A percentile compares a stretch with the other conserved stretches of the same genome.
phyloP scores from a whole-genome alignment of 2,113 vertebrate genomes.

The Sander vitreus region DNA sequence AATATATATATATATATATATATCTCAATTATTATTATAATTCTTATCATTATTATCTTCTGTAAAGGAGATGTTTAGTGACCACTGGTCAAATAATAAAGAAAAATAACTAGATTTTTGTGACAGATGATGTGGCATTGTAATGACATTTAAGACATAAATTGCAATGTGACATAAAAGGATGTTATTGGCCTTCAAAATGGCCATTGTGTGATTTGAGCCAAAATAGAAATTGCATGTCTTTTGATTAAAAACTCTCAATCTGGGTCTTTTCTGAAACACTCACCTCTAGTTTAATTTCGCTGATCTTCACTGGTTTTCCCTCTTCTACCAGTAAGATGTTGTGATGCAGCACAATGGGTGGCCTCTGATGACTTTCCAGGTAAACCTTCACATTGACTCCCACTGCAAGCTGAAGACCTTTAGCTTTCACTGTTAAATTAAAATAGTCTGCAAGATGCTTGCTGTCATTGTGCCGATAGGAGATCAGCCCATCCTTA shows the following conservation, averaged over 20 bases:
- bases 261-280: not conserved
- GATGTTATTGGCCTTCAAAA: not conserved
- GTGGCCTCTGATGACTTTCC: slow-evolving; percentile 86
- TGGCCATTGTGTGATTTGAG: not conserved
- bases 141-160: not conserved
- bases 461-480: slow-evolving; percentile 85
- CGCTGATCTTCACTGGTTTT: slow-evolving; percentile 88
- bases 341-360: slow-evolving; percentile 81
- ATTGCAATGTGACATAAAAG: not conserved
- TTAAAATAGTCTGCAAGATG: slow-evolving; percentile 87
- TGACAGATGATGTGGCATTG: not conserved
- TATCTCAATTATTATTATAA: not conserved
- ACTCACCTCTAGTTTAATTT: slow-evolving; percentile 87
- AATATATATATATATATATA: too few relatives aligned
- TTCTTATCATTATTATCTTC: not conserved
- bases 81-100: not conserved
- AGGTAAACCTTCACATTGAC: slow-evolving; percentile 86
- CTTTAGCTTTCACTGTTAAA: slow-evolving; percentile 84
- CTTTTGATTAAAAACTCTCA: not conserved
- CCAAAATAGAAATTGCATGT: not conserved
- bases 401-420: slow-evolving; percentile 68
- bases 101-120: not conserved
- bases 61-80: not conserved
- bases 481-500: slow-evolving; percentile 83
- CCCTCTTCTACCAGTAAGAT: slow-evolving; percentile 91